Percentiles rank a stretch among this genome's conserved stretches.
phyloP scores from a whole-genome alignment of 2,113 vertebrate genomes.

The Taxidea taxus region DNA sequence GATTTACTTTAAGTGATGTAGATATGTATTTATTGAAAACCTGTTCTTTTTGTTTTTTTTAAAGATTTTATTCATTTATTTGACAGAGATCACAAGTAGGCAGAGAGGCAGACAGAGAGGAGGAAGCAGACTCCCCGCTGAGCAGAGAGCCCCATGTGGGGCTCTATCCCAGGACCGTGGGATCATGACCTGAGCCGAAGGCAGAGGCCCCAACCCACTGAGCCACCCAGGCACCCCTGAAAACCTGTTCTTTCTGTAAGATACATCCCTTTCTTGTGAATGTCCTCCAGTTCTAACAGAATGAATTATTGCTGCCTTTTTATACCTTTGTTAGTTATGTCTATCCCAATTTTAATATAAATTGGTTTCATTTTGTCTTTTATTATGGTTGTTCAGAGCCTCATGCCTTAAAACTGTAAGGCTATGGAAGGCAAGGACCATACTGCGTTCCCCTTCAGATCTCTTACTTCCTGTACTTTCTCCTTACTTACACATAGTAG shows the following conservation, averaged over 20 bases:
- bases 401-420: not conserved
- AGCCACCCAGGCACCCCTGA: too few species aligned
- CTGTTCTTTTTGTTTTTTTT: not conserved
- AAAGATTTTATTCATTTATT: too few species aligned
- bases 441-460: not conserved
- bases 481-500: not conserved
- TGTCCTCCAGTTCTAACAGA: not conserved
- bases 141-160: too few species aligned
- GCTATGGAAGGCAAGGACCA: not conserved
- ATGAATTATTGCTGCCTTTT: not conserved
- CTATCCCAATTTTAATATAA: not conserved
- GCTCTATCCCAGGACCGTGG: too few species aligned
- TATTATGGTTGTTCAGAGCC: not conserved
- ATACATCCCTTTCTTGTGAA: not conserved
- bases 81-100: too few species aligned
- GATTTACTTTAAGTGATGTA: not conserved
- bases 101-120: too few species aligned
- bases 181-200: too few species aligned
- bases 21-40: not conserved
- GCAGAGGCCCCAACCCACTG: too few species aligned
- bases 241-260: not conserved
- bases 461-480: not conserved
- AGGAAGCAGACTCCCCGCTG: too few species aligned
- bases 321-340: not conserved
- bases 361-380: conserved; percentile 1